These are phyloP conservation scores for Sporophila hypoxantha DNA, from an alignment of 2,113 vertebrate species.

Conservation along the genomic window DNA sequence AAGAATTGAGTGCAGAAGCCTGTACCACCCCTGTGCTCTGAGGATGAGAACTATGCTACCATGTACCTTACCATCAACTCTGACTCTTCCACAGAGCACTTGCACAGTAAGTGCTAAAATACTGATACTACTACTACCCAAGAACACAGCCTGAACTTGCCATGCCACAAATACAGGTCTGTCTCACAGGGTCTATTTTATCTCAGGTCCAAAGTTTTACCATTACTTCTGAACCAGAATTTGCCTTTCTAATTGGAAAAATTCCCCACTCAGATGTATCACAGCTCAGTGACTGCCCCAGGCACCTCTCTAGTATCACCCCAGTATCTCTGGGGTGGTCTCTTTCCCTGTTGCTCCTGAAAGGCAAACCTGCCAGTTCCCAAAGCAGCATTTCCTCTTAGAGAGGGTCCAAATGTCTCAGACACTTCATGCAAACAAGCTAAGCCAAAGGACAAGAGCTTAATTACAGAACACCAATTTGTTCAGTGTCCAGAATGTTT, in stretches of 20 bases:
- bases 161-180: not conserved
- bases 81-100: not conserved
- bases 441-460: not conserved
- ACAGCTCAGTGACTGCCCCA: not conserved
- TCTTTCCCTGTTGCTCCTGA: not conserved
- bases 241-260: not conserved
- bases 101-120: not conserved
- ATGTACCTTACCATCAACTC: fast-evolving
- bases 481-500: not conserved
- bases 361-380: not conserved
- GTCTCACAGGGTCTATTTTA: not conserved
- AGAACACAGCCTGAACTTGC: not conserved
- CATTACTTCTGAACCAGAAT: not conserved
- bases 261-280: not conserved
- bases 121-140: not conserved
- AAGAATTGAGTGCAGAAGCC: not conserved
- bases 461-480: not conserved
- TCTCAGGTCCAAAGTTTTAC: not conserved
- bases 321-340: not conserved
- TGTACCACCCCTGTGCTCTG: not conserved
- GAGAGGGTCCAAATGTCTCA: not conserved
- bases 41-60: not conserved
- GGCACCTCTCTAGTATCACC: not conserved
- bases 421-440: not conserved
- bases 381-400: not conserved